Percentiles rank a stretch among this genome's conserved stretches.
Conservation (phyloP, 2,888 invertebrate species). For the Apamea crenata region DNA sequence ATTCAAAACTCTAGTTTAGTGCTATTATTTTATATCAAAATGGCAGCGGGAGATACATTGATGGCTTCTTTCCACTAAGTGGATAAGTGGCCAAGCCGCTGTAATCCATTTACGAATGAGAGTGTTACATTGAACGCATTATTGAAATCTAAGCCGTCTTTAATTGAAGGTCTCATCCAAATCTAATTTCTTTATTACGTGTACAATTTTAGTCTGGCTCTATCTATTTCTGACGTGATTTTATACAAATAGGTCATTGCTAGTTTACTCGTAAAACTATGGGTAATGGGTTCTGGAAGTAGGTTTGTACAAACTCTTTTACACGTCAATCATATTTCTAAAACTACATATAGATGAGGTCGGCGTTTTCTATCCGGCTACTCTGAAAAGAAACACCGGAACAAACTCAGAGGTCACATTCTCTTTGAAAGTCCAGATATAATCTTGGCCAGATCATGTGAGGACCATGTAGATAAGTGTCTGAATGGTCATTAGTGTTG, state of each 20-base stretch:
- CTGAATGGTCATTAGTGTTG: not conserved
- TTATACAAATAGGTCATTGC: not conserved
- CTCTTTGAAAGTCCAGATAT: not conserved
- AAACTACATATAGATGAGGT: not conserved
- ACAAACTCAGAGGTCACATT: not conserved
- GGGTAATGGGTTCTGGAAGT: not conserved
- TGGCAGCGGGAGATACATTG: constrained; percentile 34
- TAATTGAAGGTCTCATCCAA: constrained; percentile 29
- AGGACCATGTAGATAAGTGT: not conserved
- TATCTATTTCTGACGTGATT: not conserved
- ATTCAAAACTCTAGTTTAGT: not conserved
- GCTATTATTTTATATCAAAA: constrained; percentile 31
- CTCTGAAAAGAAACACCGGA: not conserved
- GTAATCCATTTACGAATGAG: constrained; percentile 50
- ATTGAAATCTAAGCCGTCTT: constrained; percentile 26
- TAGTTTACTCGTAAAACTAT: not conserved
- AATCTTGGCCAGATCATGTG: not conserved
- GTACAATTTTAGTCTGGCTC: not conserved
- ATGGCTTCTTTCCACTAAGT: constrained; percentile 59
- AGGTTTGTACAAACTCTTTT: not conserved
- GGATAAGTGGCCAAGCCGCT: constrained; percentile 42
- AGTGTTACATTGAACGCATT: constrained; percentile 23
- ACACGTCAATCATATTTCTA: not conserved
- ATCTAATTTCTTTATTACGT: not conserved
- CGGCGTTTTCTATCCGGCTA: not conserved